Conservation (phyloP, 2,797 vertebrate species). For the Anableps anableps region DNA sequence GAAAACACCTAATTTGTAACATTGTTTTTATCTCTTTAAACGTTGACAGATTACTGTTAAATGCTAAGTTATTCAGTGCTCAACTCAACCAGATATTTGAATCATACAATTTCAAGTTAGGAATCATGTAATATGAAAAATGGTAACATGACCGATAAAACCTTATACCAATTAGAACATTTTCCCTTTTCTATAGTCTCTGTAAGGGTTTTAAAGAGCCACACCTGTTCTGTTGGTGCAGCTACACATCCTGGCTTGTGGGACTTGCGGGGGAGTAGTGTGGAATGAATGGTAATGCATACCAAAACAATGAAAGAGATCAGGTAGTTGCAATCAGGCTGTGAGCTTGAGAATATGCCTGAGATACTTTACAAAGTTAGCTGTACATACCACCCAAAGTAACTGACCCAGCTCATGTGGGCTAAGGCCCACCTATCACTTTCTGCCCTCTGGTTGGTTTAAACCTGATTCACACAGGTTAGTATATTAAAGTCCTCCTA, state of each 20-base stretch:
- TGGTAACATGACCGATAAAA: background rate
- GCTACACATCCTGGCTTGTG: conserved; percentile 37
- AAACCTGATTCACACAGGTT: background rate
- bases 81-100: background rate
- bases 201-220: conserved; percentile 6
- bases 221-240: conserved; percentile 31
- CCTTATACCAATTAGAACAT: background rate
- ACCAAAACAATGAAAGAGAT: conserved; percentile 41
- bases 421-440: conserved; percentile 27
- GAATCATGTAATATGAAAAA: background rate
- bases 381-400: conserved; percentile 26
- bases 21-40: background rate
- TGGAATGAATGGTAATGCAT: conserved; percentile 55
- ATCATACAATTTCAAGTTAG: background rate
- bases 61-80: background rate
- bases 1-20: background rate
- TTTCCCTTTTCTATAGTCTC: conserved; percentile 20
- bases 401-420: conserved; percentile 32
- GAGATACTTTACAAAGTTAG: conserved; percentile 21
- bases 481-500: no score
- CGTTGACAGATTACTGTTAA: background rate
- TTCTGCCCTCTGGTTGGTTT: background rate
- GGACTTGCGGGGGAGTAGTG: conserved; percentile 58
- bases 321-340: conserved; percentile 18
- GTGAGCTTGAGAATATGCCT: conserved; percentile 3